Conservation (phyloP, 2,888 invertebrate species). For the Dasysyrphus albostriatus region DNA sequence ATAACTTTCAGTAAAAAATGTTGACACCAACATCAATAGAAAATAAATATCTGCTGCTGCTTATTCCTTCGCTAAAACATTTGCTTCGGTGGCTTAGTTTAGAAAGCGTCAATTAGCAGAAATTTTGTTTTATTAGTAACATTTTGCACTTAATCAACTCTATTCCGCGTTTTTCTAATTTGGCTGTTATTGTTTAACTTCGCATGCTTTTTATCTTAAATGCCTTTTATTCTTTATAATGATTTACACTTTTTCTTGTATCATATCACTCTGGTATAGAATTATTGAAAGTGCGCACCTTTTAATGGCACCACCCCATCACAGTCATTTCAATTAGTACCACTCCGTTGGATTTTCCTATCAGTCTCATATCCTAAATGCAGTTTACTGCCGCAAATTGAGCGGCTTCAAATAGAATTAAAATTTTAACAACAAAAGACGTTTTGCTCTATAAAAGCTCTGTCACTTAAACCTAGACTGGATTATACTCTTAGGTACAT, state of each 20-base stretch:
- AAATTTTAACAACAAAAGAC: constrained; percentile 15
- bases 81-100: no score
- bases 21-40: no score
- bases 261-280: background rate
- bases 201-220: background rate
- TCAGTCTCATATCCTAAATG: background rate
- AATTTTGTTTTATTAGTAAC: no score
- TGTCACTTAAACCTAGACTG: constrained; percentile 40
- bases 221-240: background rate
- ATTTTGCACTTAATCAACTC: no score
- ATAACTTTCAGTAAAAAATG: no score
- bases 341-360: constrained; percentile 24
- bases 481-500: constrained; percentile 23
- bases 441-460: constrained; percentile 2
- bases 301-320: constrained; percentile 25
- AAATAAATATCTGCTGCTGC: no score
- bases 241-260: background rate
- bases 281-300: background rate
- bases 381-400: background rate
- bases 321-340: constrained; percentile 47
- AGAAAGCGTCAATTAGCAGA: no score
- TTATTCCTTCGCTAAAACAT: no score
- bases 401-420: constrained; percentile 6
- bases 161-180: no score
- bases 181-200: no score